phyloP scores from a whole-genome alignment of 1,140 invertebrate species.

The Lasioglossum baleicum region DNA sequence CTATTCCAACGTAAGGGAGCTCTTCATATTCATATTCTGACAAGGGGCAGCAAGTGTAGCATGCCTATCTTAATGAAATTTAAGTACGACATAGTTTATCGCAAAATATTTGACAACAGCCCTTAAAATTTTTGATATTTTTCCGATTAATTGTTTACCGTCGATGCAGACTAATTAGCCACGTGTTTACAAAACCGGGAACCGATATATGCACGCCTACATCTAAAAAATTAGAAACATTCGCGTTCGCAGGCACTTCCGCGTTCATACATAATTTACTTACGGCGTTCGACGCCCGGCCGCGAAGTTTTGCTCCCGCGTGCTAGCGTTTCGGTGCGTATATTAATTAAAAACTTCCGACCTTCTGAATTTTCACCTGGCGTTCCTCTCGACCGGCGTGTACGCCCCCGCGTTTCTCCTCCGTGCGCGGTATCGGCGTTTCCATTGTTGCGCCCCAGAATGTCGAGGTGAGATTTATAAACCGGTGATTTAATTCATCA shows the following conservation, averaged over 20 bases:
- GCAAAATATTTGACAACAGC: too few relatives aligned
- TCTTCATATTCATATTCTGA: too few relatives aligned
- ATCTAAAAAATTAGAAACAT: constrained; percentile 12
- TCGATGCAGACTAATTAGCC: too few relatives aligned
- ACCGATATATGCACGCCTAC: too few relatives aligned
- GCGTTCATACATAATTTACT: constrained; percentile 11
- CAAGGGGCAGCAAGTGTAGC: too few relatives aligned
- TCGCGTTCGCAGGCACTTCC: not conserved
- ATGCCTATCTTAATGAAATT: too few relatives aligned
- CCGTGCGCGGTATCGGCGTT: not conserved
- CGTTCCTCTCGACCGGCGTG: not conserved
- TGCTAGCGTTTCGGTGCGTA: not conserved
- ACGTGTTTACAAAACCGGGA: too few relatives aligned
- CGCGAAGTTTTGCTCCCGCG: too few relatives aligned
- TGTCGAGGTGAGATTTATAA: constrained; percentile 49
- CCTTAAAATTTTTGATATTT: too few relatives aligned
- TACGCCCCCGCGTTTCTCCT: not conserved
- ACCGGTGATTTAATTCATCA: constrained; percentile 54
- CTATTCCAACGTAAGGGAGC: too few relatives aligned
- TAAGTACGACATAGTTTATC: too few relatives aligned
- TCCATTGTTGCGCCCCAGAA: constrained; percentile 35
- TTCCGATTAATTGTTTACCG: too few relatives aligned
- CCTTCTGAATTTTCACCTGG: constrained; percentile 5
- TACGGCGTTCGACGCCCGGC: not conserved
- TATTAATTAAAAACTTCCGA: constrained; percentile 56